Base-by-base conservation (phyloP, 2,113 vertebrate species). In the Dasypus novemcinctus region DNA sequence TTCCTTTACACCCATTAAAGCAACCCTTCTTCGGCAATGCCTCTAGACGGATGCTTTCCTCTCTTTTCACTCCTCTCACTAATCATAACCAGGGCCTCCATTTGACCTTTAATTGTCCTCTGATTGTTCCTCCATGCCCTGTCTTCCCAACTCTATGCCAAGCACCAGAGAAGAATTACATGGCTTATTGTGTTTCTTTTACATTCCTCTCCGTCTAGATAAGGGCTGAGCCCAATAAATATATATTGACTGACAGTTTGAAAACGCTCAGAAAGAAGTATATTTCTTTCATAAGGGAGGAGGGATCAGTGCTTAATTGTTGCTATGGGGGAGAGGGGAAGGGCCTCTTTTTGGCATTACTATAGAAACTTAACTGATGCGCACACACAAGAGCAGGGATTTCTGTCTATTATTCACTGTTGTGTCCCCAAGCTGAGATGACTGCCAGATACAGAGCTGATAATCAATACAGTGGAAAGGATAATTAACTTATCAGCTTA, bases 371-470 rank as follows among this genome's bases (percentile, higher is more conserved):
- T 18, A 57, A 52, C 41, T n/a, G 7, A 41, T 15, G 13, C 25
- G 29, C 66, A 43, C 13, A 57, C 43, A 23, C 29, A 36, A 86
- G 17, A n/a, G 1, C 21, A 41, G 33, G 4, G 2, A n/a, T 9
- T 41, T 63, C 38, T 78, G 27, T n/a, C 18, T 69, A 75, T 87
- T 31, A 33, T 71, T 85, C 66, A 61, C 17, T 63, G 20, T 8
- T 1, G 1, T 38, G 31, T 75, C 27, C 14, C 7, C 13, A 36
- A 25, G 18, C 57, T 36, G n/a, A 33, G 41, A 31, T 25, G 18
- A 18, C 11, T 25, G 23, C 36, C 49, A 21, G 1, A 38, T 0
- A 33, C 12, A 9, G 4, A 59, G 25, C 4, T 5, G 4, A 49
- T 33, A 54, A 23, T 25, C 14, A 54, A 21, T 17, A 61, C 76